phyloP scores from a whole-genome alignment of 2,113 vertebrate genomes.

The Ammodytes marinus region DNA sequence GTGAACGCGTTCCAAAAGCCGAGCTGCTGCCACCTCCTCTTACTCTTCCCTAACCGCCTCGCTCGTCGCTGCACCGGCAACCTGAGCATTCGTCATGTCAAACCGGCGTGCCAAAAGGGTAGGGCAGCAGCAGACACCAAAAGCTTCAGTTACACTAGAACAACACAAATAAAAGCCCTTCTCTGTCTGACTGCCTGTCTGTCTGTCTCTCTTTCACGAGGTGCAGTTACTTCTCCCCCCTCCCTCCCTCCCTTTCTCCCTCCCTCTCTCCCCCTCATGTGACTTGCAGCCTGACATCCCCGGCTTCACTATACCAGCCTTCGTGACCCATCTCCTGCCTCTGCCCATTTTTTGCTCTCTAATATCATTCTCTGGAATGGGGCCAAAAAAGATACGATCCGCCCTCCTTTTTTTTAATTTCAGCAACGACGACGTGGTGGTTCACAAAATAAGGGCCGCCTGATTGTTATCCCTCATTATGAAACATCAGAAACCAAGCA shows the following conservation, averaged over 20 bases:
- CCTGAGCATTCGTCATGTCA: conserved; percentile 60
- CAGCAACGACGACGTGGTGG: not conserved
- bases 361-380: not conserved
- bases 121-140: conserved; percentile 63
- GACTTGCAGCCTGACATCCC: conserved; percentile 38
- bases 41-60: conserved; percentile 13
- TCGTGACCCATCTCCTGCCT: conserved; percentile 34
- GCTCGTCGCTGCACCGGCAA: conserved; percentile 48
- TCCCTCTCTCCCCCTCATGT: conserved; percentile 9
- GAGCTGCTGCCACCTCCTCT: conserved; percentile 44
- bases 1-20: conserved; percentile 48
- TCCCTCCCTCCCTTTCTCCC: conserved; percentile 18
- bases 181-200: conserved; percentile 43
- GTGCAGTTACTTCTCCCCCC: conserved; percentile 31
- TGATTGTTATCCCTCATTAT: not conserved
- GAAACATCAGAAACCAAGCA: not conserved
- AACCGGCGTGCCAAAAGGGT: conserved; percentile 49
- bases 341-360: conserved; percentile 3
- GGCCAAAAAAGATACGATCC: conserved; percentile 1
- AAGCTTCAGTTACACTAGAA: conserved; percentile 68
- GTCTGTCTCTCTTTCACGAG: conserved; percentile 64
- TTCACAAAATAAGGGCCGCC: not conserved
- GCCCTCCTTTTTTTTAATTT: not conserved
- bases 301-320: conserved; percentile 22
- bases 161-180: conserved; percentile 62